Evolutionary conservation across 2,113 vertebrate genomes (phyloP).

Genomic region (Lucifuga dentata): DNA sequence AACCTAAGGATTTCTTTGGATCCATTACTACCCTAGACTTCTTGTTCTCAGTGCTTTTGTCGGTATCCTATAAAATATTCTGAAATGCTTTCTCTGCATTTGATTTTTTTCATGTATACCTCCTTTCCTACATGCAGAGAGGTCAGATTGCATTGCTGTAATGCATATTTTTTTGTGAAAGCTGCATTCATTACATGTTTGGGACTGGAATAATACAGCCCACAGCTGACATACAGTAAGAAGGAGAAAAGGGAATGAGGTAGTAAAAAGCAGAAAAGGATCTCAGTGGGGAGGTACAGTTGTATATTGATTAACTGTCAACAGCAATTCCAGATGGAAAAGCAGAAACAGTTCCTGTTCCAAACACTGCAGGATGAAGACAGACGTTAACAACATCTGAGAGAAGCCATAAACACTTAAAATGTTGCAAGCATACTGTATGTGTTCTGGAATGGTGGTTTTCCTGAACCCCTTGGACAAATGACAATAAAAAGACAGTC

Average conservation of each 20-base stretch:
- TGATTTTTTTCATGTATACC: background rate
- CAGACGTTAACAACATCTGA: background rate
- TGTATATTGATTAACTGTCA: constrained; percentile 25
- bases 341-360: constrained; percentile 2
- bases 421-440: background rate
- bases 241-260: background rate
- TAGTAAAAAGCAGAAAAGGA: constrained; percentile 10
- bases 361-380: background rate
- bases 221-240: background rate
- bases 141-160: background rate
- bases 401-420: background rate
- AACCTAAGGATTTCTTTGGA: too few species aligned
- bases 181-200: background rate
- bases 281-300: constrained; percentile 3
- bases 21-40: too few species aligned
- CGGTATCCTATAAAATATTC: background rate
- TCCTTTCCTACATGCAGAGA: background rate
- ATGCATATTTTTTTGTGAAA: background rate
- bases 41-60: too few species aligned
- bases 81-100: constrained; percentile 1
- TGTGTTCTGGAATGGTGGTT: background rate
- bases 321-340: constrained; percentile 15
- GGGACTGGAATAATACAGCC: background rate
- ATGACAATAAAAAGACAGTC: background rate
- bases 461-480: background rate